phyloP scores from a whole-genome alignment of 2,888 invertebrate species.

The Stomorhina lunata region DNA sequence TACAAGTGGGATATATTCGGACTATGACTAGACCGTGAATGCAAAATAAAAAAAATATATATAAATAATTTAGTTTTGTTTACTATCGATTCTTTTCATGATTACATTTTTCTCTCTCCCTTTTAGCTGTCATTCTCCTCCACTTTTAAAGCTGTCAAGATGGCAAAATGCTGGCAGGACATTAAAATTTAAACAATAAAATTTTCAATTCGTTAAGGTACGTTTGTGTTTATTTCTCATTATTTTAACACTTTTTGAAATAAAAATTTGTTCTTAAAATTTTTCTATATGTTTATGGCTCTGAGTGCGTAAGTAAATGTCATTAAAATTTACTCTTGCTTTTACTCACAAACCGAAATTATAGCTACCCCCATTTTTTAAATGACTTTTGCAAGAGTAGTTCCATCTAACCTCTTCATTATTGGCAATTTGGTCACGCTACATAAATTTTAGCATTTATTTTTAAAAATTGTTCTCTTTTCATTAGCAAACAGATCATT shows the following conservation, averaged over 20 bases:
- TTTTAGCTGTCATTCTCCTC: not conserved
- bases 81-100: not conserved
- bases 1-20: no score
- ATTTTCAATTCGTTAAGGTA: slow-evolving; percentile 73
- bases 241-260: slow-evolving; percentile 51
- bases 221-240: slow-evolving; percentile 49
- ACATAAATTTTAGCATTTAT: slow-evolving; percentile 67
- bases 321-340: slow-evolving; percentile 52
- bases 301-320: slow-evolving; percentile 5
- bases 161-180: slow-evolving; percentile 37
- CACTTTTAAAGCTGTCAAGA: slow-evolving; percentile 3
- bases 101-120: not conserved
- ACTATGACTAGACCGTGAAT: no score
- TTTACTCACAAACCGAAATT: slow-evolving; percentile 17
- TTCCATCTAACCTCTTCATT: slow-evolving; percentile 56
- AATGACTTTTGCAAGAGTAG: slow-evolving; percentile 2
- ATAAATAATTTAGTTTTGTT: not conserved
- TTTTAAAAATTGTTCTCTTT: slow-evolving; percentile 66
- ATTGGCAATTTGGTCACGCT: slow-evolving; percentile 69
- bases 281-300: not conserved
- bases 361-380: slow-evolving; percentile 5
- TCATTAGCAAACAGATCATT: not conserved
- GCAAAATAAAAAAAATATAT: no score
- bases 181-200: slow-evolving; percentile 67
- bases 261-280: slow-evolving; percentile 11